phyloP scores from a whole-genome alignment of 2,888 invertebrate genomes.

The Mimumesa dahlbomi region DNA sequence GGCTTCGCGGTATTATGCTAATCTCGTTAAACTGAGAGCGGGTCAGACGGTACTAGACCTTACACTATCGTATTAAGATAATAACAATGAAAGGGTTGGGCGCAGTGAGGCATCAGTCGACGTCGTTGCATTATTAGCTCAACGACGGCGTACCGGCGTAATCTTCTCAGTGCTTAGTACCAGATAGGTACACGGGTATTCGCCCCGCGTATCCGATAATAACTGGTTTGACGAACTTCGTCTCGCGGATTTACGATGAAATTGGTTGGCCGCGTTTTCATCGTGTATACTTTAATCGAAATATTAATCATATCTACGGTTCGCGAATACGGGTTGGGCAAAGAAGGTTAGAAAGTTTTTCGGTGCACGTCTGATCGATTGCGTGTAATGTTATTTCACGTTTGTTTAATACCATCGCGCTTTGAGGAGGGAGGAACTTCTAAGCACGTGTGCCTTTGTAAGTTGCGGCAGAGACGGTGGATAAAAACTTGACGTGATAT shows the following conservation, averaged over 20 bases:
- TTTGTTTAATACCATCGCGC: too few relatives aligned
- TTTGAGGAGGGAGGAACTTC: too few relatives aligned
- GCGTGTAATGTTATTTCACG: too few relatives aligned
- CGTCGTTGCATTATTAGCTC: conserved; percentile 63
- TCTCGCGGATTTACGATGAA: conserved; percentile 27
- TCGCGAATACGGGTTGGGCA: too few relatives aligned
- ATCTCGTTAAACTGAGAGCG: conserved; percentile 76
- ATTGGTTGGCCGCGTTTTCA: conserved; percentile 23
- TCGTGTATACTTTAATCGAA: conserved; percentile 29
- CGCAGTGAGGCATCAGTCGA: conserved; percentile 49
- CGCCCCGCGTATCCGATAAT: conserved; percentile 47
- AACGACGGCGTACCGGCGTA: conserved; percentile 48
- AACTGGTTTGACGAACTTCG: conserved; percentile 47
- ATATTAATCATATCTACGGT: conserved; percentile 43
- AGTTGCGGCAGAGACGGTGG: too few relatives aligned
- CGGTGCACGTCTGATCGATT: too few relatives aligned
- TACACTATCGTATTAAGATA: conserved; percentile 74
- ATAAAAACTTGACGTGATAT: too few relatives aligned
- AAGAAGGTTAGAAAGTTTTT: too few relatives aligned
- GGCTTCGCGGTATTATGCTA: conserved; percentile 77
- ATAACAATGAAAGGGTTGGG: conserved; percentile 71
- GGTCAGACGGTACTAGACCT: conserved; percentile 75
- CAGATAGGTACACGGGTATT: conserved; percentile 48
- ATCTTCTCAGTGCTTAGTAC: conserved; percentile 60
- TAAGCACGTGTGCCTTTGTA: too few relatives aligned